Conservation (phyloP, 1,140 invertebrate genomes). For the Lepidurus packardi region DNA sequence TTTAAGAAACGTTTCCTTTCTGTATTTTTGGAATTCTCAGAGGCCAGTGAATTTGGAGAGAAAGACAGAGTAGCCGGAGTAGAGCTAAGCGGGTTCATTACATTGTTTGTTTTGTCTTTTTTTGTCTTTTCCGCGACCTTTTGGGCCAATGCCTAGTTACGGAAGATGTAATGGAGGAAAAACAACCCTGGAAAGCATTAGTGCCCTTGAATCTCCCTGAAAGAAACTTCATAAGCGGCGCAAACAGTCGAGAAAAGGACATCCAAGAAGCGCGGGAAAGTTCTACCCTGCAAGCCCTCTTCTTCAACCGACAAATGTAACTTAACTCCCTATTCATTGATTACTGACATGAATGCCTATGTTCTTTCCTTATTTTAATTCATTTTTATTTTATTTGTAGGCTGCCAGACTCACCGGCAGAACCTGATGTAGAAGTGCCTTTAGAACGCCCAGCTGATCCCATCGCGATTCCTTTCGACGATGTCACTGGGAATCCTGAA, state of each 20-base stretch:
- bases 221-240: conserved; percentile 58
- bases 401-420: conserved; percentile 76
- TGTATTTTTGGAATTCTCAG: too few relatives aligned
- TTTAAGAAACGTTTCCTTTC: too few relatives aligned
- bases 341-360: background rate
- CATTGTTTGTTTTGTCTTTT: conserved; percentile 33
- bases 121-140: conserved; percentile 43
- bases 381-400: conserved; percentile 40
- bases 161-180: conserved; percentile 73
- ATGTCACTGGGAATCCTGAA: conserved; percentile 71
- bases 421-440: conserved; percentile 77
- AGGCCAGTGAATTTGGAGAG: too few relatives aligned
- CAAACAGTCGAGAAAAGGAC: conserved; percentile 75
- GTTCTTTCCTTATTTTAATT: background rate
- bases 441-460: conserved; percentile 58
- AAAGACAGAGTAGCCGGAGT: too few relatives aligned
- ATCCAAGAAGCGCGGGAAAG: conserved; percentile 79
- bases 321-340: conserved; percentile 39
- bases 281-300: conserved; percentile 72
- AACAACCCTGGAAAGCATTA: conserved; percentile 61
- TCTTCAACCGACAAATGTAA: conserved; percentile 73
- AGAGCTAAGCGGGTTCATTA: background rate
- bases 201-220: conserved; percentile 59
- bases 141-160: conserved; percentile 25
- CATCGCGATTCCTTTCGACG: conserved; percentile 77